phyloP scores from a whole-genome alignment of 2,113 vertebrate genomes.

The Cephalopholis sonnerati region DNA sequence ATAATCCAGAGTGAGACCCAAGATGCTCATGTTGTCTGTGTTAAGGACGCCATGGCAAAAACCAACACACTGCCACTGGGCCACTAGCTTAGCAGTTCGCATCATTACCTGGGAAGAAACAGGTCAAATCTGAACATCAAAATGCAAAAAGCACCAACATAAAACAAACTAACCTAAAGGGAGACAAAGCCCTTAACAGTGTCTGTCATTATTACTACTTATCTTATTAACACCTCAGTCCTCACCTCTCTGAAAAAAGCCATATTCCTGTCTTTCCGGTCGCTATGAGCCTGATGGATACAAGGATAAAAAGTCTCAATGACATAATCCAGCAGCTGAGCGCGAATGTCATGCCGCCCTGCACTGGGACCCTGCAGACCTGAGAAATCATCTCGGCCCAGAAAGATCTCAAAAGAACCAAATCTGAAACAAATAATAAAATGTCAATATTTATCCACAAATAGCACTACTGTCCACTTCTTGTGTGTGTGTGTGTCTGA shows the following conservation, averaged over 20 bases:
- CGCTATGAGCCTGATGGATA: constrained; percentile 84
- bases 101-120: constrained; percentile 82
- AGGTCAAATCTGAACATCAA: neutral
- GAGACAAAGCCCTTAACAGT: neutral
- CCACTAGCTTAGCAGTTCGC: constrained; percentile 89
- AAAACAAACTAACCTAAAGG: neutral
- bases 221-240: neutral
- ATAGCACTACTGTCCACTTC: no score
- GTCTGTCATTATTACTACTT: neutral
- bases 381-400: constrained; percentile 88
- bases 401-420: constrained; percentile 96
- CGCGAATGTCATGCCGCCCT: constrained; percentile 86
- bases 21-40: constrained; percentile 96
- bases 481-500: neutral
- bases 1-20: constrained; percentile 94
- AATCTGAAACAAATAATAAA: constrained; percentile 81
- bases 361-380: constrained; percentile 92
- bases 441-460: neutral
- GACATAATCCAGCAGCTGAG: constrained; percentile 92
- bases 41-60: constrained; percentile 96
- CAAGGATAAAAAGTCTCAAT: constrained; percentile 91
- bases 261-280: constrained; percentile 85
- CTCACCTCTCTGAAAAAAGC: constrained; percentile 93
- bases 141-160: neutral
- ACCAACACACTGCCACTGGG: constrained; percentile 94